Evolutionary conservation across 2,113 vertebrate genomes (phyloP).

Genomic region (Perognathus longimembris): DNA sequence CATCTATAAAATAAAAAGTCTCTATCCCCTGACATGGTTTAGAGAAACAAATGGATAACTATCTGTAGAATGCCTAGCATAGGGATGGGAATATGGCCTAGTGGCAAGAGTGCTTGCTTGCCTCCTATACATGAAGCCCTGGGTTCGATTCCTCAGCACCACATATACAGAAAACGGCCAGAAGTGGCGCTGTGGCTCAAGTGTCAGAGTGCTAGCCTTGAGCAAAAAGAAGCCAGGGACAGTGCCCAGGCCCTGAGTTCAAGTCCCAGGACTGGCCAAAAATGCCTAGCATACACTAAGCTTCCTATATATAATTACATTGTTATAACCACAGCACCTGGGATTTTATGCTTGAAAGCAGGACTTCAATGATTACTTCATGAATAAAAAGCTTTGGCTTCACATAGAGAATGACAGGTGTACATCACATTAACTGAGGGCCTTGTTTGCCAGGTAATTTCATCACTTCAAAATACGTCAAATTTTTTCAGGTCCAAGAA

Average conservation of each 20-base stretch:
- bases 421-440: neutral
- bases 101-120: too few relatives aligned
- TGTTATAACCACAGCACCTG: neutral
- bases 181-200: too few relatives aligned
- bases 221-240: too few relatives aligned
- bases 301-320: neutral
- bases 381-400: neutral
- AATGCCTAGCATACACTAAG: neutral
- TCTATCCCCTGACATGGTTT: neutral
- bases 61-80: neutral
- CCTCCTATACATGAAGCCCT: too few relatives aligned
- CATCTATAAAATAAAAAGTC: neutral
- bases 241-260: too few relatives aligned
- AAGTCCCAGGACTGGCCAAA: too few relatives aligned
- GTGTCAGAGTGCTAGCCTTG: too few relatives aligned
- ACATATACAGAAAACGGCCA: too few relatives aligned
- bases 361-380: constrained; percentile 18
- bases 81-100: too few relatives aligned
- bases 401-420: neutral
- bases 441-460: neutral
- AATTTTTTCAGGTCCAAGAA: too few relatives aligned
- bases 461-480: constrained; percentile 22
- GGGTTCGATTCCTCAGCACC: too few relatives aligned
- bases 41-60: neutral
- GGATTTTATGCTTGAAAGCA: constrained; percentile 25